Percentiles rank a stretch among this genome's conserved stretches.
These are phyloP conservation scores for Fabriciana adippe DNA, from an alignment of 2,888 invertebrate genomes.

Conservation along the genomic window DNA sequence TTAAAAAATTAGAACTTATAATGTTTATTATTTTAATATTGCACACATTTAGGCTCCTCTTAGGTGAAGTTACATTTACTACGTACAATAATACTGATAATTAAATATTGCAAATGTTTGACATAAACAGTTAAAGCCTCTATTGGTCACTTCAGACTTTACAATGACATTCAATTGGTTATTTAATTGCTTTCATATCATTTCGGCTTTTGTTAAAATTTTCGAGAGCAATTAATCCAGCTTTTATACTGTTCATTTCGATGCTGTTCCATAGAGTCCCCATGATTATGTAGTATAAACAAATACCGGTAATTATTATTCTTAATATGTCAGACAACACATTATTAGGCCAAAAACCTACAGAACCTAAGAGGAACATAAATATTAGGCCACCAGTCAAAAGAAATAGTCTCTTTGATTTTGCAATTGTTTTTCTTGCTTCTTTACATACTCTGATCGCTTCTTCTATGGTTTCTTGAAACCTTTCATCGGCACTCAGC, in stretches of 20 bases:
- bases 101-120: too few species aligned
- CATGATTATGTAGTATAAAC: slow-evolving; percentile 89
- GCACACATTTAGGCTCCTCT: too few species aligned
- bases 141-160: not conserved
- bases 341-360: slow-evolving; percentile 74
- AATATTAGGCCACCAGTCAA: slow-evolving; percentile 75
- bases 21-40: too few species aligned
- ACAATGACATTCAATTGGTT: not conserved
- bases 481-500: slow-evolving; percentile 46
- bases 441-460: slow-evolving; percentile 83
- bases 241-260: slow-evolving; percentile 89
- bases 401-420: slow-evolving; percentile 79
- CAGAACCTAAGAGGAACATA: slow-evolving; percentile 76
- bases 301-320: slow-evolving; percentile 83
- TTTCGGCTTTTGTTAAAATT: slow-evolving; percentile 65
- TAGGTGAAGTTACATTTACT: too few species aligned
- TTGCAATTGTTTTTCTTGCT: slow-evolving; percentile 75
- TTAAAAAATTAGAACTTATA: too few species aligned
- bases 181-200: slow-evolving; percentile 35
- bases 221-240: slow-evolving; percentile 88
- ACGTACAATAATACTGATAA: too few species aligned
- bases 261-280: slow-evolving; percentile 91
- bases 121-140: too few species aligned
- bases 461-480: slow-evolving; percentile 76
- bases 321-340: slow-evolving; percentile 81